These are phyloP conservation scores for Eidolon helvum DNA, from an alignment of 2,113 vertebrate genomes.

Conservation along the genomic window DNA sequence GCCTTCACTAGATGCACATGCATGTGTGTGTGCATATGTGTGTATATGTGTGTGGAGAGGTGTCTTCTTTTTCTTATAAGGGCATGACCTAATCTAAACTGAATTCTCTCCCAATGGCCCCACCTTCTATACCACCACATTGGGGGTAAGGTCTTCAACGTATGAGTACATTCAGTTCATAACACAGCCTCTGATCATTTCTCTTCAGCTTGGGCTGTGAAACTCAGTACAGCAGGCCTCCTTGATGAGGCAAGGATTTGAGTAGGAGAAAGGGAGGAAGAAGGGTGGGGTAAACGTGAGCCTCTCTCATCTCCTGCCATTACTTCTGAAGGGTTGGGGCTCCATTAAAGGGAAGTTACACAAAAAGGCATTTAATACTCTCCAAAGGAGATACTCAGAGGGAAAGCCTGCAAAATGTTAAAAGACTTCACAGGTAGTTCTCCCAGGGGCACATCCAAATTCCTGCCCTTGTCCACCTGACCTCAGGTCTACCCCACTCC, in stretches of 20 bases:
- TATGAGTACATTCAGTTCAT: not conserved
- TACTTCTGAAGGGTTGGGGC: not conserved
- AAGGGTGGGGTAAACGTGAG: not conserved
- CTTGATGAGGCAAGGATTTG: not conserved
- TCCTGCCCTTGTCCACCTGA: not conserved
- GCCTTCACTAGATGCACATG: not conserved
- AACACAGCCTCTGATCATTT: not conserved
- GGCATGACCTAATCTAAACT: not conserved
- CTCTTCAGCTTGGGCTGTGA: not conserved
- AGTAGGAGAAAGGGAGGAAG: not conserved
- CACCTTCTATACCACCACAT: not conserved
- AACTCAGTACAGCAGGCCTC: not conserved
- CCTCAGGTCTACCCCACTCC: not conserved
- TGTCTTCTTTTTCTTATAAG: not conserved
- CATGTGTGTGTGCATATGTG: not conserved
- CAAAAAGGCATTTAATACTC: not conserved
- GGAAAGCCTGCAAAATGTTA: not conserved
- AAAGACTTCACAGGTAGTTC: not conserved
- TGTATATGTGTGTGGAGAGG: not conserved
- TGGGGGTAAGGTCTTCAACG: not conserved
- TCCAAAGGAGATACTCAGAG: not conserved
- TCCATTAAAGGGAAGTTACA: not conserved
- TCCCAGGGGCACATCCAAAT: not conserved
- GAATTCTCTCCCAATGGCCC: not conserved
- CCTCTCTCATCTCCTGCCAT: not conserved